phyloP scores from a whole-genome alignment of 2,888 invertebrate species.

The Arctia plantaginis region DNA sequence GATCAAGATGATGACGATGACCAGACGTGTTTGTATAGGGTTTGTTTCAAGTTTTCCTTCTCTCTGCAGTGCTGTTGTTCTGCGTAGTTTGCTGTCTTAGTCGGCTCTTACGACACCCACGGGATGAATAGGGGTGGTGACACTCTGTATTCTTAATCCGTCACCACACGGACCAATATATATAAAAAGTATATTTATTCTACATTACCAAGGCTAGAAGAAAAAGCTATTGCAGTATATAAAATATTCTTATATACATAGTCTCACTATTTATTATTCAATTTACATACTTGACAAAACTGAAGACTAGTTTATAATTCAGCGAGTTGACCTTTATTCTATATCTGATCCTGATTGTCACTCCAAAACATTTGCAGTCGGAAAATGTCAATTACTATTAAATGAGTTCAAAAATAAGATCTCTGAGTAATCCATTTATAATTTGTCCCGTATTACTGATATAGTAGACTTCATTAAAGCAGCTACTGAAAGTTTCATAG shows the following conservation, averaged over 20 bases:
- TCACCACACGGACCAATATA: too few relatives aligned
- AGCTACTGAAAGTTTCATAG: slow-evolving; percentile 68
- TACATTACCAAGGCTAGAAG: too few relatives aligned
- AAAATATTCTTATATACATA: neutral
- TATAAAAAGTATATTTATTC: neutral
- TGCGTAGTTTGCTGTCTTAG: too few relatives aligned
- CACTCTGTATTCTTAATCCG: too few relatives aligned
- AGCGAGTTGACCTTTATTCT: neutral
- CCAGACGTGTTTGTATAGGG: too few relatives aligned
- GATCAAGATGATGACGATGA: too few relatives aligned
- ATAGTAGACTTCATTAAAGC: slow-evolving; percentile 60
- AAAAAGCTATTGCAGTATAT: neutral
- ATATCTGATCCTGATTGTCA: slow-evolving; percentile 3
- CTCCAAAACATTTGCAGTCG: slow-evolving; percentile 3
- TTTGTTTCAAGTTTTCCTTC: too few relatives aligned
- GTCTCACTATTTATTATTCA: neutral
- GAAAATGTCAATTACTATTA: neutral
- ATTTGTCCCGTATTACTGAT: slow-evolving; percentile 29
- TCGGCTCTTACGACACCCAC: too few relatives aligned
- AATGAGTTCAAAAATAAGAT: neutral
- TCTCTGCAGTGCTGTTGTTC: too few relatives aligned
- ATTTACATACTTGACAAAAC: neutral
- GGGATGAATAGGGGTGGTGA: too few relatives aligned
- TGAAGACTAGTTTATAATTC: slow-evolving; percentile 1
- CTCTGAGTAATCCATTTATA: neutral